A percentile compares a stretch with the other conserved stretches of the same genome.
These are phyloP conservation scores for Phrynocephalus vlangalii DNA, from an alignment of 2,797 vertebrate species.

Conservation along the genomic window DNA sequence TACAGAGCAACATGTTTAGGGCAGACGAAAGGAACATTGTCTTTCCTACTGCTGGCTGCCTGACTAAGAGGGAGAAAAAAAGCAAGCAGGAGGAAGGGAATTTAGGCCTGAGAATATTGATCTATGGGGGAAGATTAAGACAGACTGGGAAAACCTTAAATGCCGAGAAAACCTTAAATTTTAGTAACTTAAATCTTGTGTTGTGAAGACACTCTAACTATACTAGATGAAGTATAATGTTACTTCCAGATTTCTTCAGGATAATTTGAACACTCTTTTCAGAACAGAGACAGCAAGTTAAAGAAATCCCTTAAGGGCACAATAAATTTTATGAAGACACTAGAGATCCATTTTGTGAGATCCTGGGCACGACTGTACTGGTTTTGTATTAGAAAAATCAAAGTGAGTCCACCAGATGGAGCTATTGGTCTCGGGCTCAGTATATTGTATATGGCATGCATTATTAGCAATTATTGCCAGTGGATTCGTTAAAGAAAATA, in stretches of 20 bases:
- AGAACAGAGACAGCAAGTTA: neutral
- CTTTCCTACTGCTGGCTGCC: no score
- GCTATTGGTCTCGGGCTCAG: slow-evolving; percentile 58
- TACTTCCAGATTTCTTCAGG: neutral
- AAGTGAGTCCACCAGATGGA: slow-evolving; percentile 64
- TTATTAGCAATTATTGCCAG: slow-evolving; percentile 42
- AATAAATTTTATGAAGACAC: neutral
- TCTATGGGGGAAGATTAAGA: no score
- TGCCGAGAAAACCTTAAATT: no score
- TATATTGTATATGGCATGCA: slow-evolving; percentile 47
- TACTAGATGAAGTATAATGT: neutral
- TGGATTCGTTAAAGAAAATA: slow-evolving; percentile 36
- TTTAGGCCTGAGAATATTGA: no score
- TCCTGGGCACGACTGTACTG: no score
- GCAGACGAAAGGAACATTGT: no score
- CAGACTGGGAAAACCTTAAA: no score
- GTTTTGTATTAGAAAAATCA: neutral
- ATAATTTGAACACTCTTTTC: neutral
- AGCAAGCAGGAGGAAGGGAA: no score
- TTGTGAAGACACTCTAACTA: neutral
- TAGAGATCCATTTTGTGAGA: neutral
- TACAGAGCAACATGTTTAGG: no score
- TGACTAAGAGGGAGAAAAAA: no score
- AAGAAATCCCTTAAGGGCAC: neutral
- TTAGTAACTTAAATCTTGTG: neutral